Conservation (phyloP, 53 echinoderm and acorn worm species). For the Glandiceps talaboti region DNA sequence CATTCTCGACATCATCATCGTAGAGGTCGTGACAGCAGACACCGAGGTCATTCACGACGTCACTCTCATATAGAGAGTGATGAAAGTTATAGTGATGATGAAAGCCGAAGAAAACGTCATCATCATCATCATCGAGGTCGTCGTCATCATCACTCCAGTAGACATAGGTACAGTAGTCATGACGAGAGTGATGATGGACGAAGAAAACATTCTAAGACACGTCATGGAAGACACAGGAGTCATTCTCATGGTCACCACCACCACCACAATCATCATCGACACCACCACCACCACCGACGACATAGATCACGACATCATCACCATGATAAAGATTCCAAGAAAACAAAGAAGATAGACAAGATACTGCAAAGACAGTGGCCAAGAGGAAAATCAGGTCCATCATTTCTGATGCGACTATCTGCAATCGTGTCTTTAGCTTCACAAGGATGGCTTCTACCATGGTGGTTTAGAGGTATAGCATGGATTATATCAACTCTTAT, state of each 20-base stretch:
- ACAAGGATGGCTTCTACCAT: neutral
- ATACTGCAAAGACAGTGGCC: neutral
- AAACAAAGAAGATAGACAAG: neutral
- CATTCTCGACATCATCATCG: neutral
- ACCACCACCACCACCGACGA: neutral
- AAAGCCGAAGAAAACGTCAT: too few species aligned
- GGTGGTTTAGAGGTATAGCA: neutral
- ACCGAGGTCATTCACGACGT: too few species aligned
- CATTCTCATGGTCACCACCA: neutral
- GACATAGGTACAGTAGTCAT: neutral
- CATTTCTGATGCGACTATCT: neutral
- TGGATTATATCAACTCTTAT: neutral
- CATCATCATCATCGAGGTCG: neutral
- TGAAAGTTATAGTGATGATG: too few species aligned
- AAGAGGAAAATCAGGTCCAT: neutral
- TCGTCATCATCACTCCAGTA: neutral
- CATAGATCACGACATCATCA: neutral
- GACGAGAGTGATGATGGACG: neutral
- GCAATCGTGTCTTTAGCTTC: neutral
- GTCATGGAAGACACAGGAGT: neutral
- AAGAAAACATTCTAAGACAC: neutral
- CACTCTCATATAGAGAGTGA: too few species aligned
- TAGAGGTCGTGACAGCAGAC: neutral
- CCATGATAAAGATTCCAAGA: neutral
- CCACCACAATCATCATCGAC: neutral